These are phyloP conservation scores for Lytechinus variegatus DNA, from an alignment of 35 echinoderm and acorn worm species.

Conservation along the genomic window DNA sequence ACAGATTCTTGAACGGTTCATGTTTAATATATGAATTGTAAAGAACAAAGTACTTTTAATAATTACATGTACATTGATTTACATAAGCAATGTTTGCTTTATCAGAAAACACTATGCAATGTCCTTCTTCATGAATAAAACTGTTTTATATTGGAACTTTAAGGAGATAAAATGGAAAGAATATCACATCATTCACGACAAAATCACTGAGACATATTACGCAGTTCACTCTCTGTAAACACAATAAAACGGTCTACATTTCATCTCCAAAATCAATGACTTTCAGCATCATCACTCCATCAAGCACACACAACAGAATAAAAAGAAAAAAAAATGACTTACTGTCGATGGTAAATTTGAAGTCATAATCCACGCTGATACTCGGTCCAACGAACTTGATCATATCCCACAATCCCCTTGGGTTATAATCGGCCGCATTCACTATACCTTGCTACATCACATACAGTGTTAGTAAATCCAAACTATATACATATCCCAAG, in stretches of 20 bases:
- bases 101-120: not conserved
- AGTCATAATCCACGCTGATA: conserved; percentile 64
- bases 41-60: not conserved
- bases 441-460: conserved; percentile 24
- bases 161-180: not conserved
- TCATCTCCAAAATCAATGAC: not conserved
- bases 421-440: not conserved
- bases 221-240: not conserved
- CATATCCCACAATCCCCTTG: conserved; percentile 49
- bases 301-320: not conserved
- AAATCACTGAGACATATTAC: not conserved
- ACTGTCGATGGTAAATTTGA: conserved; percentile 71
- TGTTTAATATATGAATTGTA: not conserved
- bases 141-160: not conserved
- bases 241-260: not conserved
- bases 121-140: not conserved
- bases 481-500: conserved; percentile 49
- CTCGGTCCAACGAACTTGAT: conserved; percentile 69
- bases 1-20: not conserved
- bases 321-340: conserved; percentile 28
- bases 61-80: not conserved
- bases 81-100: not conserved
- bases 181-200: not conserved
- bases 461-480: conserved; percentile 54
- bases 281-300: not conserved